Conservation (phyloP, 2,888 invertebrate genomes). For the Galerucella pusilla region DNA sequence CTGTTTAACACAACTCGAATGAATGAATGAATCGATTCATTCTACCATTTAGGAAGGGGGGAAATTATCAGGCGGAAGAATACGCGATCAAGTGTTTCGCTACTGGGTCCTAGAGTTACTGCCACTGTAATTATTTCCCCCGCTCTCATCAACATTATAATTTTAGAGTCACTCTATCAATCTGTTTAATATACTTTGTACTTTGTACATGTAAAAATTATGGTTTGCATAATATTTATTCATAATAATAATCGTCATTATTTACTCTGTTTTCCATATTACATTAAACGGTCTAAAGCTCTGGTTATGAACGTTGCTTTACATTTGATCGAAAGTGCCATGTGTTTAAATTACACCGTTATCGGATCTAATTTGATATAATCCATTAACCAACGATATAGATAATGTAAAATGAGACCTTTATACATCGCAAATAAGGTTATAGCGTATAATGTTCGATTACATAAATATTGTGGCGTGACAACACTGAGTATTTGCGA, state of each 20-base stretch:
- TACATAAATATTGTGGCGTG: constrained; percentile 25
- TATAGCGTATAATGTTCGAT: constrained; percentile 21
- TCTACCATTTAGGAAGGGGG: no score
- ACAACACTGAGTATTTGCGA: background rate
- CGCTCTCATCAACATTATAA: no score
- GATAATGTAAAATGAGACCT: constrained; percentile 26
- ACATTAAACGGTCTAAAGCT: background rate
- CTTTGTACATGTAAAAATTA: no score
- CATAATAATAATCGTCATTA: background rate
- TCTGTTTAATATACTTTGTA: no score
- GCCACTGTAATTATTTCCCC: no score
- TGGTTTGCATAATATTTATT: no score
- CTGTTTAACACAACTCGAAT: no score
- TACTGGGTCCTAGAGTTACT: no score
- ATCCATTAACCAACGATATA: constrained; percentile 26
- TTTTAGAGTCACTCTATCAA: no score
- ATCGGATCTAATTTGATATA: constrained; percentile 25
- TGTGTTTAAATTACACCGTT: constrained; percentile 27
- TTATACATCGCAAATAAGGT: constrained; percentile 19
- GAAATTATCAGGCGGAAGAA: no score
- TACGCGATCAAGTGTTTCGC: no score
- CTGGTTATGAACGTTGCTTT: background rate
- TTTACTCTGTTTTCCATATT: background rate
- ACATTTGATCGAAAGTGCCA: background rate
- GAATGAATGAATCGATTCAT: no score